Evolutionary conservation across 2,113 vertebrate genomes (phyloP).

Genomic region (Naja naja): DNA sequence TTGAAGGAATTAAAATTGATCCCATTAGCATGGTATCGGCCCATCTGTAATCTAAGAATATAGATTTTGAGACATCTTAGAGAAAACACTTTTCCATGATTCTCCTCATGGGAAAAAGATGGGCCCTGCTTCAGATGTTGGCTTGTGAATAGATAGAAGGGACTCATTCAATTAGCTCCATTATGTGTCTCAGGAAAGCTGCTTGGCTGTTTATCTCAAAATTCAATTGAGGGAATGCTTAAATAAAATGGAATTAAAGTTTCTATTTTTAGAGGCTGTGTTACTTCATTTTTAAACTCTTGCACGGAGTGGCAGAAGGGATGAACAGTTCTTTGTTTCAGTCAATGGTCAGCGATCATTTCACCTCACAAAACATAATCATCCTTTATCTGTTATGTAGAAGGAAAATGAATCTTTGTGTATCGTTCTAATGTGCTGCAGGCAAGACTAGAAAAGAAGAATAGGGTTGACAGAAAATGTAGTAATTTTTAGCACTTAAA

Average conservation of each 20-base stretch:
- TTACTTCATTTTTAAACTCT: background rate
- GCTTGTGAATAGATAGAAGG: background rate
- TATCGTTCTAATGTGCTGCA: background rate
- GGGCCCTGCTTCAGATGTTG: background rate
- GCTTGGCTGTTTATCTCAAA: background rate
- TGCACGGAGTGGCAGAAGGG: background rate
- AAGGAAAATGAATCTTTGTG: background rate
- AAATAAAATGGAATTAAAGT: background rate
- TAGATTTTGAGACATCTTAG: background rate
- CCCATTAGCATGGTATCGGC: background rate
- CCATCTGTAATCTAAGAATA: background rate
- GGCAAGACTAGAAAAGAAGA: constrained; percentile 13
- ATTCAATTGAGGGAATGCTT: background rate
- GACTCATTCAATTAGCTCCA: background rate
- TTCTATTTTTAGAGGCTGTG: background rate
- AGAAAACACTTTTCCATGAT: background rate
- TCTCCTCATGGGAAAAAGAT: background rate
- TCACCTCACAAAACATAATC: background rate
- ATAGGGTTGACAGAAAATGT: background rate
- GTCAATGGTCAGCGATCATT: constrained; percentile 12
- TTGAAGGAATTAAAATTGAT: background rate
- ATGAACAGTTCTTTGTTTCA: background rate
- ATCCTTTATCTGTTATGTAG: background rate
- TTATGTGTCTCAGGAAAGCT: background rate
- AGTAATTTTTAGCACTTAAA: constrained; percentile 1